phyloP scores from a whole-genome alignment of 2,113 vertebrate species.

The Cebidichthys violaceus region DNA sequence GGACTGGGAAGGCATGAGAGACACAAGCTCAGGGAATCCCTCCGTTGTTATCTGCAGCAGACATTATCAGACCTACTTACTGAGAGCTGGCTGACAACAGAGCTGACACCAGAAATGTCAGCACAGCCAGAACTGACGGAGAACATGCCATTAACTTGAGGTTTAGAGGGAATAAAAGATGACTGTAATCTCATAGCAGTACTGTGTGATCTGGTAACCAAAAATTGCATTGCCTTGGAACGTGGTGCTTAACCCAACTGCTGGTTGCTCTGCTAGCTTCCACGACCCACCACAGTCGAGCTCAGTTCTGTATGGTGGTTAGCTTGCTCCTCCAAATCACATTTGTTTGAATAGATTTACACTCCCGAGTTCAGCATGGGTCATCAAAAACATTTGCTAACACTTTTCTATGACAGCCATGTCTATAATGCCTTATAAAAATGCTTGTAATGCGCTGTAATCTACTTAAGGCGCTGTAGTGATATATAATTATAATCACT shows the following conservation, averaged over 20 bases:
- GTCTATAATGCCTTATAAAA: background rate
- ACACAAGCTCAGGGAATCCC: constrained; percentile 62
- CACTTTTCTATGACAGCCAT: background rate
- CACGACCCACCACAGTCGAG: background rate
- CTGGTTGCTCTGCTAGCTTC: constrained; percentile 1
- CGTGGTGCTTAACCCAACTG: background rate
- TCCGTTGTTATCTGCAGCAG: constrained; percentile 65
- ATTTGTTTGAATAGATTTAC: background rate
- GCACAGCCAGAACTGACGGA: constrained; percentile 33
- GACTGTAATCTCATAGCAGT: constrained; percentile 37
- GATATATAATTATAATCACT: background rate
- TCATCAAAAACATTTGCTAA: background rate
- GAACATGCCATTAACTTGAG: constrained; percentile 31
- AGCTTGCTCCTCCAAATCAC: background rate
- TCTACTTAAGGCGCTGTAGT: background rate
- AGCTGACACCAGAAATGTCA: constrained; percentile 35
- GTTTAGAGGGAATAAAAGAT: constrained; percentile 43
- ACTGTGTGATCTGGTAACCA: constrained; percentile 43
- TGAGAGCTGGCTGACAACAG: constrained; percentile 53
- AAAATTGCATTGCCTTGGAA: constrained; percentile 40
- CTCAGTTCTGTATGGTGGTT: background rate
- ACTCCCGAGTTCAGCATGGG: background rate
- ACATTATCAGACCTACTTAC: constrained; percentile 68
- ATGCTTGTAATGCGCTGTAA: background rate
- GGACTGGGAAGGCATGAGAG: constrained; percentile 65